A percentile compares a stretch with the other conserved stretches of the same genome.
phyloP scores from a whole-genome alignment of 2,888 invertebrate species.

The Seira ritae region DNA sequence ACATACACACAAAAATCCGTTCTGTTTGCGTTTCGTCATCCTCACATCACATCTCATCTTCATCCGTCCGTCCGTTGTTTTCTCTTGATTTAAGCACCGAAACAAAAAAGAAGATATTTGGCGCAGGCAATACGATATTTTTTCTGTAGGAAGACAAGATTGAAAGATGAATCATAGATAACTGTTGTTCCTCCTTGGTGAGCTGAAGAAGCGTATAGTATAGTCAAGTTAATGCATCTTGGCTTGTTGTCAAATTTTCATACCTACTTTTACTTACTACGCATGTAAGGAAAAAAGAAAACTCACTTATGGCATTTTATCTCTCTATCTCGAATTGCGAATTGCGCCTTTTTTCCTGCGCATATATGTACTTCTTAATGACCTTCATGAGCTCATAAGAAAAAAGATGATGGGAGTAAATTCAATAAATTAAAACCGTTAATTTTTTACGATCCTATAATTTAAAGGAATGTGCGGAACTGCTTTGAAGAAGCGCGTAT shows the following conservation, averaged over 20 bases:
- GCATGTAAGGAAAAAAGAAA: background rate
- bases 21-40: no score
- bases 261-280: constrained; percentile 8
- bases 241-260: constrained; percentile 1
- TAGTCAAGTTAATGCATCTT: background rate
- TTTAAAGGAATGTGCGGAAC: background rate
- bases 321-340: background rate
- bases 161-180: background rate
- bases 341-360: background rate
- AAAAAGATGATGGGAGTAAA: background rate
- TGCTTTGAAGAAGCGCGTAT: background rate
- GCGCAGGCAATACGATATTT: background rate
- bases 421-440: background rate
- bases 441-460: background rate
- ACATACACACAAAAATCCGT: no score
- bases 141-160: background rate
- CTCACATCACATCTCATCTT: no score
- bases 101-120: no score
- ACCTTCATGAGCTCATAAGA: background rate
- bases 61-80: no score
- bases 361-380: background rate
- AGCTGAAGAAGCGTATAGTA: background rate
- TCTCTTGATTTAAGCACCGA: no score
- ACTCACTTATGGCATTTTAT: background rate
- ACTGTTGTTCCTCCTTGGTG: background rate